Base-by-base conservation (phyloP, 2,113 vertebrate genomes). In the Pelecanoides urinatrix region DNA sequence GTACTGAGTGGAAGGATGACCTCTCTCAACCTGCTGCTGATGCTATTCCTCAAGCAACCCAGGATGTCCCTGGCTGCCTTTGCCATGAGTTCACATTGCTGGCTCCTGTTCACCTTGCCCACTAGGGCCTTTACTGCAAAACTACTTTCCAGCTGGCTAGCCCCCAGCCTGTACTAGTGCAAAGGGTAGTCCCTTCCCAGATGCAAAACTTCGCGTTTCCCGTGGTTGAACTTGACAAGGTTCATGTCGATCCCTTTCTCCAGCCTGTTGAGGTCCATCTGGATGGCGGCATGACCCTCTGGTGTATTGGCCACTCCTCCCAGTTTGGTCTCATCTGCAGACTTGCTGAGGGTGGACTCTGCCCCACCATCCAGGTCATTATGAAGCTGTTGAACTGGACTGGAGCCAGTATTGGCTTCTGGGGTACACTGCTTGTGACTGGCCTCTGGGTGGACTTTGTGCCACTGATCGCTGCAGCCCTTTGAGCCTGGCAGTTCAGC, bases 201-300 rank as follows among this genome's bases (percentile, higher is more conserved):
- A 15, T 40, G 25, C 20, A 62, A 20, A 65, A 32, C 13, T 23
- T 42, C 0, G 2, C 2, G 1, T 44, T 88, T 80, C 10, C 15
- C 23, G 10, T 63, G 27, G 23, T 7, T 83, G 21, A 77, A 15
- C 16, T 62, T 55, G 7, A 7, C 74, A 49, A 74, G 42, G 29
- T 42, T 73, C 3, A 1, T 42, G 29, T n/a, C 0, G 0, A 11
- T 16, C 9, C 21, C 15, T 40, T 62, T 73, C 36, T 62, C 10
- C 32, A 73, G 10, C 15, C 17, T 66, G 16, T 61, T 8, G 9
- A 44, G n/a, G 19, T 62, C 21, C 4, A 10, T 53, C 18, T 82
- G 42, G 10, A 20, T 75, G 17, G 16, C 30, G 2, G 1, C 18
- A 12, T 26, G 40, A 40, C 20, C 12, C 5, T 55, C 23, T 53